Evolutionary conservation across 1,140 invertebrate genomes (phyloP).

Genomic region (Polypedilum pembai): DNA sequence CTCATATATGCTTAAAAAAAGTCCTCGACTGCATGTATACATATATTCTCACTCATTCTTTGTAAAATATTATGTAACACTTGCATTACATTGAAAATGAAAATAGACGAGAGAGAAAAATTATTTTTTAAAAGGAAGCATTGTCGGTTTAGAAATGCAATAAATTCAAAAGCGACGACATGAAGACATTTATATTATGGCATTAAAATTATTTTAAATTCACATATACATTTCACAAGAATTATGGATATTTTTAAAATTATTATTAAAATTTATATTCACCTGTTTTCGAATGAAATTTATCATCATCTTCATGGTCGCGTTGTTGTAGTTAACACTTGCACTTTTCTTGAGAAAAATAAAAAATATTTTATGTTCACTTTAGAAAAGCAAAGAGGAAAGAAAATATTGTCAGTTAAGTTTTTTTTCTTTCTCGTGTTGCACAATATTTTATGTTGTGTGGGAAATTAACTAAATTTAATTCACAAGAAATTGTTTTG

Average conservation of each 20-base stretch:
- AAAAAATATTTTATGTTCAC: too few relatives aligned
- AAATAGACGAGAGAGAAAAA: not conserved
- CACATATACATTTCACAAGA: not conserved
- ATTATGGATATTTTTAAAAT: not conserved
- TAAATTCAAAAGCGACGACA: conserved; percentile 17
- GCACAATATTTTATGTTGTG: too few relatives aligned
- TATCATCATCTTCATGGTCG: too few relatives aligned
- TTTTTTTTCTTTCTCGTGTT: too few relatives aligned
- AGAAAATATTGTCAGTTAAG: too few relatives aligned
- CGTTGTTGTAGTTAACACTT: too few relatives aligned
- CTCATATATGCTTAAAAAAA: conserved; percentile 5
- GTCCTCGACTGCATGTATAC: not conserved
- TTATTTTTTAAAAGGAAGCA: not conserved
- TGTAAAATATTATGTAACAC: conserved; percentile 7
- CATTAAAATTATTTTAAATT: conserved; percentile 15
- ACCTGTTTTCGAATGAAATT: too few relatives aligned
- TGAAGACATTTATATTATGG: conserved; percentile 13
- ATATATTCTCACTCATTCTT: not conserved
- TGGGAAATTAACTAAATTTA: too few relatives aligned
- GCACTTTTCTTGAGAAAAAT: too few relatives aligned
- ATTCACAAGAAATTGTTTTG: too few relatives aligned
- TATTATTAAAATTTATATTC: too few relatives aligned
- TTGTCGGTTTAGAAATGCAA: conserved; percentile 10
- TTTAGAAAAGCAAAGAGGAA: too few relatives aligned
- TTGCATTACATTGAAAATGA: conserved; percentile 2